Base-by-base conservation (phyloP, 2,797 vertebrate species). In the Garrulus glandarius region DNA sequence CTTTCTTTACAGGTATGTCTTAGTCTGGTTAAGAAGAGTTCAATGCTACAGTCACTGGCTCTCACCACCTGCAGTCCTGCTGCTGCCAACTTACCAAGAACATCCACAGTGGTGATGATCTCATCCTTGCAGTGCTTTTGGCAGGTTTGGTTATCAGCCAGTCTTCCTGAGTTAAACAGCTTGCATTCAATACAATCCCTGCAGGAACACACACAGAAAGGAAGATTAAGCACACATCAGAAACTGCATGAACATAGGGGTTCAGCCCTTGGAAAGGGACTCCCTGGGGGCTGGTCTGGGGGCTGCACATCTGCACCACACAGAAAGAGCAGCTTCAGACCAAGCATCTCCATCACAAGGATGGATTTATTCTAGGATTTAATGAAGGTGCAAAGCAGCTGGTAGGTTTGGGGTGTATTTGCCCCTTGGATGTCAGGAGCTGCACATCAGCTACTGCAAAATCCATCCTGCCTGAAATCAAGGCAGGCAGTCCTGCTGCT, bases 131-230 rank as follows among this genome's bases (percentile, higher is more conserved):
- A 98, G 88, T 96, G 97, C 98, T 98, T 97, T 97, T 99, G 99
- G 96, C 99, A 99, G 75, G 99, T 99, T 96, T 99, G 98, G 98
- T 99, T 99, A 98, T 99, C 99, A 49, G 98, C 98, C 29, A 99
- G 97, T 69, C 97, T 98, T 50, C 99, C 98, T 1, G 98, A 98
- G 98, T 98, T 98, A 97, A 99, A 99, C 57, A 99, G 98, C 55
- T 98, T 97, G 96, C 99, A 99, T 91, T 99, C 99, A 3, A 99
- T 99, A 46, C 99, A 99, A 50, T 99, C 99, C 97, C 99, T 99
- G 96, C 61, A 95, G 91, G 93, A 91, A 93, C 61, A 92, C 32
- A 89, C 39, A 49, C 6, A 2, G 19, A 79, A 20, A 15, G 26
- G 46, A 91, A 44, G 36, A 68, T 36, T 15, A 79, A 41, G 41